Percentiles rank a stretch among this genome's conserved stretches.
Conservation (phyloP, 2,113 vertebrate species). For the Nothoprocta pentlandii region DNA sequence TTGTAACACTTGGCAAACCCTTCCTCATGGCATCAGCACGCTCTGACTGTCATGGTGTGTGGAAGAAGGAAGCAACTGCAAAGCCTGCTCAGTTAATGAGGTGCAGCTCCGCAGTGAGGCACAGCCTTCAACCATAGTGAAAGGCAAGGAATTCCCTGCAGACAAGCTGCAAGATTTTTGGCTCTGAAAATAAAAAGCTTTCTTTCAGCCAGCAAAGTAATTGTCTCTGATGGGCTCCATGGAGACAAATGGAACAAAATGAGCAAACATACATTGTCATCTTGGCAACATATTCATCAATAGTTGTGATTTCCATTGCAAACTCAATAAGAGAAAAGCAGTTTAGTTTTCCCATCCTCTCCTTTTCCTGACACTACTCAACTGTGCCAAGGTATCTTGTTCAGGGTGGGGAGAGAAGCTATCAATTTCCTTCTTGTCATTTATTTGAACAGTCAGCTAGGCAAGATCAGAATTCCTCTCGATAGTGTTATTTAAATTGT, state of each 20-base stretch:
- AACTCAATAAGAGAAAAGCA: neutral
- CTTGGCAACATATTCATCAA: neutral
- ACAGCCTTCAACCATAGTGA: slow-evolving; percentile 17
- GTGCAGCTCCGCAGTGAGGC: neutral
- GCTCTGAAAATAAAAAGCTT: neutral
- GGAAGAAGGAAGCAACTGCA: neutral
- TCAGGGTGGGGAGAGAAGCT: neutral
- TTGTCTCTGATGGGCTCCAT: slow-evolving; percentile 14
- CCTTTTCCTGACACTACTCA: neutral
- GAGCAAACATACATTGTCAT: neutral
- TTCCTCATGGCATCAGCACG: neutral
- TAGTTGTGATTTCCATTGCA: neutral
- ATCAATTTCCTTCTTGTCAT: neutral
- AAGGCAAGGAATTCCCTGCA: neutral
- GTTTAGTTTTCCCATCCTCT: neutral
- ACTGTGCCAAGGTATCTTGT: neutral
- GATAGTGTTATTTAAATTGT: neutral
- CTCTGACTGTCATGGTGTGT: neutral
- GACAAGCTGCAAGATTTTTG: neutral
- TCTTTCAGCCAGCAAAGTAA: neutral
- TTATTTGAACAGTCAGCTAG: neutral
- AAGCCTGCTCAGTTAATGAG: slow-evolving; percentile 16
- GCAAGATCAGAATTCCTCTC: neutral
- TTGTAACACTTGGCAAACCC: neutral
- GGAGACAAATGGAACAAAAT: slow-evolving; percentile 34